Evolutionary conservation across 1,140 invertebrate genomes (phyloP).

Genomic region (Pachypeltis micranthus): DNA sequence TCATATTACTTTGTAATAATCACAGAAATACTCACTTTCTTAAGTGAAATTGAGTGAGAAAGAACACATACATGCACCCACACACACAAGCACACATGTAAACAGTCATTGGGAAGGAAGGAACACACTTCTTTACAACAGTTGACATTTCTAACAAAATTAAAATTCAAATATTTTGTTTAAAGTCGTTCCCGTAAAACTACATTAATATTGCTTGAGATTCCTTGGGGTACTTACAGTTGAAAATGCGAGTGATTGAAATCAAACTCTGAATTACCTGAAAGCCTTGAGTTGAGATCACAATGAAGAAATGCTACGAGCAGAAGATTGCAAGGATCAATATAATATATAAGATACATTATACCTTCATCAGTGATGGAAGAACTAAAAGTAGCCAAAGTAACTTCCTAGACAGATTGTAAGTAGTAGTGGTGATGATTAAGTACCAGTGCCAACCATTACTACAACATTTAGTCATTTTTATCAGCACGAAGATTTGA

Average conservation of each 20-base stretch:
- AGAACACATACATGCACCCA: no score
- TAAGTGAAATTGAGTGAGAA: no score
- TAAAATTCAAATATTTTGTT: neutral
- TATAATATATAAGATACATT: no score
- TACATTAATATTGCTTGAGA: conserved; percentile 3
- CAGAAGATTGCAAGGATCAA: no score
- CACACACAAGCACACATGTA: neutral
- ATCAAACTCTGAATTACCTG: neutral
- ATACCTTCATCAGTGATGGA: no score
- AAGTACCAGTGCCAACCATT: no score
- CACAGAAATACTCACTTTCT: neutral
- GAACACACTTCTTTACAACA: neutral
- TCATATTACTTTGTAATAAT: conserved; percentile 3
- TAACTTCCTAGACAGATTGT: no score
- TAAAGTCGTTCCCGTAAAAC: neutral
- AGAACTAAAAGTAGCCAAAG: no score
- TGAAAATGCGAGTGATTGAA: neutral
- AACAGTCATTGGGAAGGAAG: neutral
- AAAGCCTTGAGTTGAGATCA: conserved; percentile 6
- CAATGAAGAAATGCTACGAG: no score
- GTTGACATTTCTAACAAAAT: neutral
- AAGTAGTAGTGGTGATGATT: no score
- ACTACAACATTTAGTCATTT: no score
- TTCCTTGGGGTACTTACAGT: neutral
- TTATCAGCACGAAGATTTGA: no score